Base-by-base conservation (phyloP, 2,888 invertebrate species). In the Ptychoptera albimana region DNA sequence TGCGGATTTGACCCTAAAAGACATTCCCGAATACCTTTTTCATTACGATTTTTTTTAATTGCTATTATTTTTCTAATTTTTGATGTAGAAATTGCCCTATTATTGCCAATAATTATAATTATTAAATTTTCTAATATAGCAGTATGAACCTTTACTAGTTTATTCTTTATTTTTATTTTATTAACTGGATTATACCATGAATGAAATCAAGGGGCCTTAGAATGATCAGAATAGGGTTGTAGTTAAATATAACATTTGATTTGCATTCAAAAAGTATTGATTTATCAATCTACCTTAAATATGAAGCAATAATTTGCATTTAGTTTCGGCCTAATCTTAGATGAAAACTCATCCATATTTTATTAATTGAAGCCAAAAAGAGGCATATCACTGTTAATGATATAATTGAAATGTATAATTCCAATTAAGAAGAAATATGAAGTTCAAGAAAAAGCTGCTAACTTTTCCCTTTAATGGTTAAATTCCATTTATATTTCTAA, bases 1-100 rank as follows among this genome's bases (percentile, higher is more conserved):
- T 75, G 74, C 58, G 75, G 74, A 46, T 76, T 76, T 64, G 72
- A 74, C 37, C 69, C 71, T 3, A 64, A 67, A 60, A 63, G 57
- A 6, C 64, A 63, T 0, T 57, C 69, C 1, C 72, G 72, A 2
- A 31, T 71, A n/a, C 71, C 73, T 0, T 74, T 75, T 55, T 74
- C 73, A 11, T 49, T 74, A 57, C 76, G 75, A 61, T 74, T 80
- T 68, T 73, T 75, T 68, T 58, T 73, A 69, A 73, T 79, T 60
- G 71, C 76, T 34, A 64, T 79, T 59, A 73, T 81, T 66, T 80
- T 80, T 59, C 63, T 79, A 70, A 76, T 81, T 67, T 81, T 80
- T 70, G 79, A 80, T 69, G 70, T 79, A 48, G 79, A 79, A 74
- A 76, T 80, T 65, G 71, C 74, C 1, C 52, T 79, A 58, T 64